These are phyloP conservation scores for Noctua fimbriata DNA, from an alignment of 2,888 invertebrate species.

Conservation along the genomic window DNA sequence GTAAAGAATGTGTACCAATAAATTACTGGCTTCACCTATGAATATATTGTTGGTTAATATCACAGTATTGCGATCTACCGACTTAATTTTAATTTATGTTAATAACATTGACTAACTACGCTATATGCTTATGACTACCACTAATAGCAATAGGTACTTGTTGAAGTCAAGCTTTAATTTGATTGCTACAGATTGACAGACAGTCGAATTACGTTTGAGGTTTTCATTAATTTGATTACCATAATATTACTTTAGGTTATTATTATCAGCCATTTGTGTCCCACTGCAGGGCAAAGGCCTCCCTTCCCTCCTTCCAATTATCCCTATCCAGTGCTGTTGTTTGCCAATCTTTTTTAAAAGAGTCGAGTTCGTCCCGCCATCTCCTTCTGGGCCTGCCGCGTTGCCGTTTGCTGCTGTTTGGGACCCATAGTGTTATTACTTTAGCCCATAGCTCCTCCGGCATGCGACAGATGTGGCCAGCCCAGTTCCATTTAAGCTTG, in stretches of 20 bases:
- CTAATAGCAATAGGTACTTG: background rate
- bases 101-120: background rate
- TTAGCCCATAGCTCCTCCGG: no score
- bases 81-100: constrained; percentile 3
- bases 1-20: background rate
- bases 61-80: background rate
- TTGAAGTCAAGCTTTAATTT: background rate
- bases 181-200: background rate
- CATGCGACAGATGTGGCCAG: no score
- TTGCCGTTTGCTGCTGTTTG: no score
- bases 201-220: background rate
- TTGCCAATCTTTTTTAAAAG: no score
- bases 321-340: no score
- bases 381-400: no score
- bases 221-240: background rate
- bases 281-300: no score
- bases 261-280: no score
- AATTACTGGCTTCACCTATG: background rate
- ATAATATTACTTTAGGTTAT: background rate
- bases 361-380: no score
- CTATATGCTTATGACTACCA: background rate
- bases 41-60: background rate
- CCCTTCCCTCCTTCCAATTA: no score
- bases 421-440: no score
- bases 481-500: no score